Conservation (phyloP, 2,113 vertebrate species). For the Melanerpes aurifrons region DNA sequence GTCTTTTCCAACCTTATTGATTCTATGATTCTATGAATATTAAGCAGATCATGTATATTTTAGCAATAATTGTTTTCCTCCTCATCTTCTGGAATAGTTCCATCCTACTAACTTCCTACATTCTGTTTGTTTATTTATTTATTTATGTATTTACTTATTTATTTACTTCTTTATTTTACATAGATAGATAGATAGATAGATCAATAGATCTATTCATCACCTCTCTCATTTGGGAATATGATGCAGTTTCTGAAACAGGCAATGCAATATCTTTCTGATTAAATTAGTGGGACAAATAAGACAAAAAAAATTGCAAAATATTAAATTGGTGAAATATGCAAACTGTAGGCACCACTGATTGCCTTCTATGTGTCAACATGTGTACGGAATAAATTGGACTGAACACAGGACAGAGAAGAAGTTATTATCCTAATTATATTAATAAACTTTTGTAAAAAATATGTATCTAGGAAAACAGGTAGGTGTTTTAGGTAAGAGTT, state of each 20-base stretch:
- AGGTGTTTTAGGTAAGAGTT: neutral
- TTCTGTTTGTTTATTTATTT: neutral
- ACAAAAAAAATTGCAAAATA: neutral
- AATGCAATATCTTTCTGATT: neutral
- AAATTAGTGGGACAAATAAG: neutral
- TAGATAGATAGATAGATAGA: no score
- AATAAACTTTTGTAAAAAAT: neutral
- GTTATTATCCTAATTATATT: neutral
- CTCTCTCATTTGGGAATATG: neutral
- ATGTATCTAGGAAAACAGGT: neutral
- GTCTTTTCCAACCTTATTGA: no score
- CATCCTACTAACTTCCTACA: neutral
- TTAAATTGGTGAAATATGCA: neutral
- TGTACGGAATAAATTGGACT: neutral
- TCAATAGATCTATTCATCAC: neutral
- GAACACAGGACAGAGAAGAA: neutral
- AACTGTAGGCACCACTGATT: neutral
- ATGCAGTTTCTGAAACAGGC: neutral
- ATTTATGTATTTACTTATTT: no score
- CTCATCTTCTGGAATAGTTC: neutral
- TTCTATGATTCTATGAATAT: no score
- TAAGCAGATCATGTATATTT: rapidly evolving
- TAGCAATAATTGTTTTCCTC: neutral
- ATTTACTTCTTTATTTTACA: no score
- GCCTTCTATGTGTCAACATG: neutral